These are phyloP conservation scores for Eupithecia dodoneata DNA, from an alignment of 2,888 invertebrate species.

Conservation along the genomic window DNA sequence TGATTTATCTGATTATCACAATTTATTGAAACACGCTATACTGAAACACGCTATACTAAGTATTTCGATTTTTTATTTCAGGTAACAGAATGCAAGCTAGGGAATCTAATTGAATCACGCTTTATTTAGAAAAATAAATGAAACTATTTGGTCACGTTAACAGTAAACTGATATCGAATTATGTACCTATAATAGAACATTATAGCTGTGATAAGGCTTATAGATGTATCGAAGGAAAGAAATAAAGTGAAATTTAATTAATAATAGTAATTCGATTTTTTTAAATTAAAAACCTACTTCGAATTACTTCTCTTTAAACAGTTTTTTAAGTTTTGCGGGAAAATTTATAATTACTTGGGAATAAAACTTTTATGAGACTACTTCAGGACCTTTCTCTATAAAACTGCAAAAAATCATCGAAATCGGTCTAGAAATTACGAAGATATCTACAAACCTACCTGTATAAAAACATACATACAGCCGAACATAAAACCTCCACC, in stretches of 20 bases:
- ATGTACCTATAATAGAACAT: slow-evolving; percentile 11
- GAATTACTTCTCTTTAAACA: too few species aligned
- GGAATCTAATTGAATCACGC: neutral
- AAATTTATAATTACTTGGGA: too few species aligned
- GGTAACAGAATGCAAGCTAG: neutral
- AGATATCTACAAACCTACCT: too few species aligned
- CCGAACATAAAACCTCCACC: too few species aligned
- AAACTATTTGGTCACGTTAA: slow-evolving; percentile 12
- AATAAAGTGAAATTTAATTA: neutral
- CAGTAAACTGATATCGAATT: slow-evolving; percentile 15
- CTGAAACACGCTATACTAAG: neutral
- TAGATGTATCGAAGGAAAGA: neutral
- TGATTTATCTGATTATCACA: slow-evolving; percentile 37
- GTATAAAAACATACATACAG: too few species aligned
- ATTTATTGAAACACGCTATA: neutral
- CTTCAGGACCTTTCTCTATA: too few species aligned
- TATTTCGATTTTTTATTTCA: neutral
- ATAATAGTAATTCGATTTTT: neutral
- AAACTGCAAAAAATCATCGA: too few species aligned
- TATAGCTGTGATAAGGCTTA: slow-evolving; percentile 21
- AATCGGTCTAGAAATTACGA: too few species aligned
- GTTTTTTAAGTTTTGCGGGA: too few species aligned
- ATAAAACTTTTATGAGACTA: too few species aligned
- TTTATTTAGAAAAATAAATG: neutral
- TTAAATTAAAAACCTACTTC: too few species aligned